These are phyloP conservation scores for Cylloceria caligata DNA, from an alignment of 2,888 invertebrate genomes.

Conservation along the genomic window DNA sequence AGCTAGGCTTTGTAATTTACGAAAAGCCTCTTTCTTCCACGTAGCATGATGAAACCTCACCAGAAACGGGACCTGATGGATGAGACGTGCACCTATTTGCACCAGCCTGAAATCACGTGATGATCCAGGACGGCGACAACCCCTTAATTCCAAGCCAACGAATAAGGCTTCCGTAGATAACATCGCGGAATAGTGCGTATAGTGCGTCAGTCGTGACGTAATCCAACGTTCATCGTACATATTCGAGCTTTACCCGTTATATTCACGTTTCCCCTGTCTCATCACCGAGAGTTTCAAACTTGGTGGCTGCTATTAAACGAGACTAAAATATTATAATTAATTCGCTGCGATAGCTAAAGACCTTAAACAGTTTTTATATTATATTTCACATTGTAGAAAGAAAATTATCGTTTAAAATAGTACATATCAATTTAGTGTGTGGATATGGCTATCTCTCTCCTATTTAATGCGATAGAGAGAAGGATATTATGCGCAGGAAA, in stretches of 20 bases:
- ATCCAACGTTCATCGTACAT: background rate
- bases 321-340: slow-evolving; percentile 12
- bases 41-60: background rate
- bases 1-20: slow-evolving; percentile 24
- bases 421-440: background rate
- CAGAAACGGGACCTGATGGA: background rate
- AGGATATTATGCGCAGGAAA: slow-evolving; percentile 33
- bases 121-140: slow-evolving; percentile 4
- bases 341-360: background rate
- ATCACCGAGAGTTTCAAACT: background rate
- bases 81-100: background rate
- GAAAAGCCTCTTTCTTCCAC: background rate
- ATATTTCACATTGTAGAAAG: background rate
- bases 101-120: slow-evolving; percentile 12
- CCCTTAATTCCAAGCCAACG: slow-evolving; percentile 33
- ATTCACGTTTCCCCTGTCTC: slow-evolving; percentile 5
- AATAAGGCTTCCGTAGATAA: background rate
- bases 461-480: slow-evolving; percentile 25
- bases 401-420: background rate
- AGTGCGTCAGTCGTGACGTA: background rate
- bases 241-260: slow-evolving; percentile 6
- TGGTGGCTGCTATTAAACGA: background rate
- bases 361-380: background rate
- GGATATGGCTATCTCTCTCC: background rate
- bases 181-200: background rate